phyloP scores from a whole-genome alignment of 2,113 vertebrate species.

The Ceuthmochares aereus region DNA sequence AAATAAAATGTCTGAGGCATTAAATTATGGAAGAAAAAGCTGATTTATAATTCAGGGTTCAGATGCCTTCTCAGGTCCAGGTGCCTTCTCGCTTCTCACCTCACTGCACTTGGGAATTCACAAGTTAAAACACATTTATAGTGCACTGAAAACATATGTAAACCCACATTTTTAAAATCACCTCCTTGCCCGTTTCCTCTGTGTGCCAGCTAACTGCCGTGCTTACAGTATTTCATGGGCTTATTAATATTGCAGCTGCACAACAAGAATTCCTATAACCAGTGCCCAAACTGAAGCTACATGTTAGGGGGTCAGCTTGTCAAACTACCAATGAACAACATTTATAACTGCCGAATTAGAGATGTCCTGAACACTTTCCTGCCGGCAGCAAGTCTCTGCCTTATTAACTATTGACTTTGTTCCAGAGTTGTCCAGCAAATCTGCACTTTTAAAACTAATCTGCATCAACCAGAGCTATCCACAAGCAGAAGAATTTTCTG shows the following conservation, averaged over 20 bases:
- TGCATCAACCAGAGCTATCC: neutral
- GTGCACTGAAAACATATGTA: neutral
- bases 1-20: neutral
- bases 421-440: neutral
- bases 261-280: neutral
- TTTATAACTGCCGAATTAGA: neutral
- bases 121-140: neutral
- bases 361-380: neutral
- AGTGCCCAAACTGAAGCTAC: neutral
- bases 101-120: neutral
- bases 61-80: neutral
- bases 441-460: neutral
- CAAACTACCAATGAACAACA: neutral
- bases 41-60: neutral
- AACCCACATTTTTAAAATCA: neutral
- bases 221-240: neutral
- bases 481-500: neutral
- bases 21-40: neutral
- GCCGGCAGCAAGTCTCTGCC: neutral
- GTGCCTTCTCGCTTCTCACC: neutral
- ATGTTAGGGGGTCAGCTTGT: neutral
- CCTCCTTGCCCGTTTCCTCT: neutral
- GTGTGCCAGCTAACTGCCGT: neutral
- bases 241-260: constrained; percentile 10
- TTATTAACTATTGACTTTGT: neutral